phyloP scores from a whole-genome alignment of 1,140 invertebrate species.

The Nasonia vitripennis region DNA sequence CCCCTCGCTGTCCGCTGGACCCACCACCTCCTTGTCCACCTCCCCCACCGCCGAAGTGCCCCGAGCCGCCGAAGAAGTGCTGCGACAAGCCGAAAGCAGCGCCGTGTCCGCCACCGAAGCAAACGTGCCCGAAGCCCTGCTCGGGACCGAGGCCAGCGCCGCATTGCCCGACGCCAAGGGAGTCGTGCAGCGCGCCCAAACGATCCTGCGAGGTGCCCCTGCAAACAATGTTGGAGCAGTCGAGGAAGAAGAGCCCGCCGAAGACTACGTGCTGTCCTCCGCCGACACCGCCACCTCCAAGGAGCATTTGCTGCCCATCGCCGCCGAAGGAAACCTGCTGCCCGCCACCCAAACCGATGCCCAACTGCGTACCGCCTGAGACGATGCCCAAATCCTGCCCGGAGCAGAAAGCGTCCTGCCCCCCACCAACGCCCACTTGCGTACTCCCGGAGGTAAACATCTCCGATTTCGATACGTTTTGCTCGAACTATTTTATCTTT shows the following conservation, averaged over 20 bases:
- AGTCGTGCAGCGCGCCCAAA: constrained; percentile 6
- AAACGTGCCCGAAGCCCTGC: constrained; percentile 37
- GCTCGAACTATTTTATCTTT: no score
- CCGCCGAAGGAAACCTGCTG: neutral
- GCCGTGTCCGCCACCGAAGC: neutral
- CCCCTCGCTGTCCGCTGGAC: neutral
- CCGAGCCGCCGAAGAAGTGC: constrained; percentile 14
- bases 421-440: constrained; percentile 29
- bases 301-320: neutral
- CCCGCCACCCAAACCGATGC: neutral
- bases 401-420: neutral
- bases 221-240: neutral
- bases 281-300: neutral
- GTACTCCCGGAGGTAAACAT: neutral
- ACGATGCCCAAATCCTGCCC: neutral
- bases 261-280: neutral
- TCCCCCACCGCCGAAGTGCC: constrained; percentile 19
- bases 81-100: neutral
- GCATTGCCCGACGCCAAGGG: neutral
- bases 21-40: constrained; percentile 31
- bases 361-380: neutral
- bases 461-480: no score
- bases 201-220: constrained; percentile 27
- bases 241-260: no score
- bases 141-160: neutral